These are phyloP conservation scores for Hofmannophila pseudospretella DNA, from an alignment of 2,888 invertebrate species.

Conservation along the genomic window DNA sequence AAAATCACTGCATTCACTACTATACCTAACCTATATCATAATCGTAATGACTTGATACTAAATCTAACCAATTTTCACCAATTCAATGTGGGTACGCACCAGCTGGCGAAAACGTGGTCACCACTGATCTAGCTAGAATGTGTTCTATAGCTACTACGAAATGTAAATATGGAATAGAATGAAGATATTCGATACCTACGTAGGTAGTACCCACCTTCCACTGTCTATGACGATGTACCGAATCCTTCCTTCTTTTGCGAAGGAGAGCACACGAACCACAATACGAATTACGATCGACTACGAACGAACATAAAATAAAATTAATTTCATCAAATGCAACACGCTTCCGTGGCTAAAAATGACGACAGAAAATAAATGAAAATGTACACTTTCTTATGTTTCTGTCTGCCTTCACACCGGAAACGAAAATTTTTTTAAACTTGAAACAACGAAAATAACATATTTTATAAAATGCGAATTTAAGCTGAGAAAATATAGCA, in stretches of 20 bases:
- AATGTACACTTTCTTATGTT: conserved; percentile 73
- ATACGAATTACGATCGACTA: conserved; percentile 41
- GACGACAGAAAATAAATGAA: conserved; percentile 77
- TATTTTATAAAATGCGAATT: conserved; percentile 37
- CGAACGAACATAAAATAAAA: conserved; percentile 59
- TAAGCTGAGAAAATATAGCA: conserved; percentile 48
- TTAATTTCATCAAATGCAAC: conserved; percentile 55
- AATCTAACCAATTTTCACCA: conserved; percentile 53
- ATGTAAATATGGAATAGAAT: conserved; percentile 61
- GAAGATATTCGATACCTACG: conserved; percentile 63
- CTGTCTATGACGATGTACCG: conserved; percentile 58
- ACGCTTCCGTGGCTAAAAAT: conserved; percentile 62
- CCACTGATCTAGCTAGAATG: conserved; percentile 36
- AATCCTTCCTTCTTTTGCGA: conserved; percentile 35
- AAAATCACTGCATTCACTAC: conserved; percentile 23
- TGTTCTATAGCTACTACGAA: conserved; percentile 44
- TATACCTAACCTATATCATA: conserved; percentile 27
- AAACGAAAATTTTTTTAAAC: conserved; percentile 61
- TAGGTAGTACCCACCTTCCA: conserved; percentile 59
- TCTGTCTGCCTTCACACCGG: conserved; percentile 73
- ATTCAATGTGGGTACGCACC: conserved; percentile 63
- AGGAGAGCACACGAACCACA: conserved; percentile 37
- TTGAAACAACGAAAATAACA: conserved; percentile 43
- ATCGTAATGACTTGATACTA: conserved; percentile 16
- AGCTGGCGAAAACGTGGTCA: conserved; percentile 77